Conservation (phyloP, 1,140 invertebrate genomes). For the Watersipora subatra region DNA sequence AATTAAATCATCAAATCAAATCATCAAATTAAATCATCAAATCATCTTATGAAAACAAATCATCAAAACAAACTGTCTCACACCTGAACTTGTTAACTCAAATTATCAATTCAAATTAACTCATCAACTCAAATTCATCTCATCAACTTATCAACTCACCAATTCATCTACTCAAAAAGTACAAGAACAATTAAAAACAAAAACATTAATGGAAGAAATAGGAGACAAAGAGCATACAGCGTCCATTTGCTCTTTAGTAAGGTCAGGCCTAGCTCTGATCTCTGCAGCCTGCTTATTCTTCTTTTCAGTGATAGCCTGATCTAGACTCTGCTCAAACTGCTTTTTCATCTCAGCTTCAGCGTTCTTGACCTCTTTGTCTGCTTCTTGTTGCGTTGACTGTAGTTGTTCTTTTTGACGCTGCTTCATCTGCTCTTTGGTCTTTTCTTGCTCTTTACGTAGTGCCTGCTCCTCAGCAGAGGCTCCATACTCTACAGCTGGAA, state of each 20-base stretch:
- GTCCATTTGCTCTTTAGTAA: constrained; percentile 24
- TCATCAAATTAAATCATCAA: too few species aligned
- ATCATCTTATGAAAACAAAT: too few species aligned
- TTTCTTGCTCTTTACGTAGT: constrained; percentile 24
- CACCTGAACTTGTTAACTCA: too few species aligned
- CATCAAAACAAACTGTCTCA: too few species aligned
- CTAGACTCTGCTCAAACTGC: constrained; percentile 18
- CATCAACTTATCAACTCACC: too few species aligned
- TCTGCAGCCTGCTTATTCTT: constrained; percentile 30
- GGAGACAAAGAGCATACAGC: constrained; percentile 15
- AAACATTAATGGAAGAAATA: too few species aligned
- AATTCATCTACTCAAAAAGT: too few species aligned
- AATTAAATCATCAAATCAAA: too few species aligned
- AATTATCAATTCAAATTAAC: too few species aligned
- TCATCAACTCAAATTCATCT: too few species aligned
- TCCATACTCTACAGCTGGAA: constrained; percentile 20
- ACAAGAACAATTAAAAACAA: too few species aligned
- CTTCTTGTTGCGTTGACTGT: constrained; percentile 16
- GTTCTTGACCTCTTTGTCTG: constrained; percentile 19
- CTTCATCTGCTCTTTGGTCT: constrained; percentile 20
- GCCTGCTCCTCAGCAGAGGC: constrained; percentile 25
- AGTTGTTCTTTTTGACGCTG: constrained; percentile 23
- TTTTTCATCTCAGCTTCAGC: constrained; percentile 18
- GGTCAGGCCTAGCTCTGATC: constrained; percentile 22
- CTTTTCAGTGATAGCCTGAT: constrained; percentile 24